These are phyloP conservation scores for Stenichneumon culpator DNA, from an alignment of 2,888 invertebrate genomes.

Conservation along the genomic window DNA sequence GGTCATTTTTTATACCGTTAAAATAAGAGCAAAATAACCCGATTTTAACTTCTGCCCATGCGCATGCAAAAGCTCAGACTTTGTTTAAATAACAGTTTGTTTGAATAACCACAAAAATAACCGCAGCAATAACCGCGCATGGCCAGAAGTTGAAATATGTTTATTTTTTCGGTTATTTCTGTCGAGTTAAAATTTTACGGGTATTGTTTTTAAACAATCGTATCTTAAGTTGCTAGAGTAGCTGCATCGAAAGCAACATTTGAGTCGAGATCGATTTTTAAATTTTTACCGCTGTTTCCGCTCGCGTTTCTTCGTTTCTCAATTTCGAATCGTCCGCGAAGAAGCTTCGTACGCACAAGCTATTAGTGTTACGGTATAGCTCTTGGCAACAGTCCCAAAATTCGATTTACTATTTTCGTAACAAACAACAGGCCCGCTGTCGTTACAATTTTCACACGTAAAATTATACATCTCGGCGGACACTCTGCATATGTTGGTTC, in stretches of 20 bases:
- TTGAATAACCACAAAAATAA: too few species aligned
- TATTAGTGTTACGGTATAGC: neutral
- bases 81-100: too few species aligned
- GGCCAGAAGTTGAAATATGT: too few species aligned
- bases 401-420: constrained; percentile 1
- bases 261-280: neutral
- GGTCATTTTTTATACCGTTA: too few species aligned
- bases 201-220: too few species aligned
- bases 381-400: constrained; percentile 5
- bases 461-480: neutral
- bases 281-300: neutral
- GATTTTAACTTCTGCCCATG: too few species aligned
- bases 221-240: neutral
- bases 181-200: too few species aligned
- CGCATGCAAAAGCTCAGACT: too few species aligned
- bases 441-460: neutral
- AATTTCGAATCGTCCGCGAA: neutral
- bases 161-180: too few species aligned
- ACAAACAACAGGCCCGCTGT: neutral
- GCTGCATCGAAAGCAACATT: constrained; percentile 36
- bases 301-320: neutral
- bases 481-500: neutral
- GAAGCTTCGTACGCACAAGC: neutral
- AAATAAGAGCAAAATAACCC: too few species aligned
- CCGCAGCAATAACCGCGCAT: too few species aligned